Base-by-base conservation (phyloP, 2,113 vertebrate species). In the Ictalurus punctatus region DNA sequence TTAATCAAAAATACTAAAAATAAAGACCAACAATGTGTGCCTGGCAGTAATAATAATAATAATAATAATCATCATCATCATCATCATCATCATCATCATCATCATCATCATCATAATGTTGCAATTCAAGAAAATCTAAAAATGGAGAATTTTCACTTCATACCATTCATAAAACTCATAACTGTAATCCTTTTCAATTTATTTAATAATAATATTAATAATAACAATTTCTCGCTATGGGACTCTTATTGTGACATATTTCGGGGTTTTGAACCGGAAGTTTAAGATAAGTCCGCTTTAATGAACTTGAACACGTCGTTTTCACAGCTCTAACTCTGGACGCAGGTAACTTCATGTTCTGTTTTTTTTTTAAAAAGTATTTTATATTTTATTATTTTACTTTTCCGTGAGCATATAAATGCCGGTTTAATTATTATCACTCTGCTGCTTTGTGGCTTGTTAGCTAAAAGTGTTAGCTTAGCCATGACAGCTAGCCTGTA, bases 191-290 rank as follows among this genome's bases (percentile, higher is more conserved):
- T 19, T 37, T 21, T 37, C 2, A 73, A 17, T 19, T 73, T 19
- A 37, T 37, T 19, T 73, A 6, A 21, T 17, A 40, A 21, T 69
- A 21, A 37, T 37, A 40, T 34, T 7, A 73, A 40, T 40, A 40
- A 40, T 2, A 40, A 69, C 6, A 69, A 16, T 14, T 30, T 69
- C 67, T 44, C 4, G 14, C 7, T 2, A 7, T 1, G 61, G 23
- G 78, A 52, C 88, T 89, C 25, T 89, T 83, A 89, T 89, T 84
- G 52, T 87, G 80, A 44, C 2, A 37, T 83, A 8, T 34, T 10
- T 86, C 69, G 6, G 85, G n/a, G 10, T 76, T 74, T 61, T 78
- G 21, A 88, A 54, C 82, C 40, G 87, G 82, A 88, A 56, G 87
- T 84, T 63, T 30, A 84, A 0, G 7, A 23, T 44, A 87, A 5